A percentile compares a stretch with the other conserved stretches of the same genome.
Evolutionary conservation across 2,888 invertebrate genomes (phyloP).

Genomic region (Chrysomela aeneicollis): DNA sequence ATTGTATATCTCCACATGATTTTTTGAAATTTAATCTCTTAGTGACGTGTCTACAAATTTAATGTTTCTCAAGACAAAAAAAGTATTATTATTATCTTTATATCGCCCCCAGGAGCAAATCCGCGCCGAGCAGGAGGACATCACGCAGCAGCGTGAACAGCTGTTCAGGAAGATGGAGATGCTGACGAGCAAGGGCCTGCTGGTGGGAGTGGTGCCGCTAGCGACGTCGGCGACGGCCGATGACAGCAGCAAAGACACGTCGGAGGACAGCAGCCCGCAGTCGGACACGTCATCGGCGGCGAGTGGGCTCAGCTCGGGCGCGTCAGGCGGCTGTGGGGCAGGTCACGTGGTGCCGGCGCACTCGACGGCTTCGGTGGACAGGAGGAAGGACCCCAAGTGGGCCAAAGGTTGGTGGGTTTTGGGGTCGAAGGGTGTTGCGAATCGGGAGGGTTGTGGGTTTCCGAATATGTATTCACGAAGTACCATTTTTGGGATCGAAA

Average conservation of each 20-base stretch:
- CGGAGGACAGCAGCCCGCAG: slow-evolving; percentile 60
- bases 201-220: slow-evolving; percentile 66
- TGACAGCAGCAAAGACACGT: slow-evolving; percentile 59
- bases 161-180: slow-evolving; percentile 87
- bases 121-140: slow-evolving; percentile 81
- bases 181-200: slow-evolving; percentile 77
- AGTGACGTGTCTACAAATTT: no score
- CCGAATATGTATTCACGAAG: no score
- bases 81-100: no score
- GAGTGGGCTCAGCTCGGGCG: slow-evolving; percentile 47
- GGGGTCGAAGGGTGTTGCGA: no score
- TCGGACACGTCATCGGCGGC: slow-evolving; percentile 57
- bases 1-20: no score
- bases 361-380: slow-evolving; percentile 49
- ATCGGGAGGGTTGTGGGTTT: no score
- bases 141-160: slow-evolving; percentile 90
- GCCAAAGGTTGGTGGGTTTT: slow-evolving; percentile 43
- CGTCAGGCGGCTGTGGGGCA: slow-evolving; percentile 40
- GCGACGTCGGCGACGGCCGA: slow-evolving; percentile 61
- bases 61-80: no score
- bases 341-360: slow-evolving; percentile 54
- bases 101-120: slow-evolving; percentile 76
- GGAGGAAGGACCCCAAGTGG: slow-evolving; percentile 58
- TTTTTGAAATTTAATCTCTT: no score
- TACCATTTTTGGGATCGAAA: no score